These are phyloP conservation scores for Entomobrya proxima DNA, from an alignment of 2,888 invertebrate genomes.

Conservation along the genomic window DNA sequence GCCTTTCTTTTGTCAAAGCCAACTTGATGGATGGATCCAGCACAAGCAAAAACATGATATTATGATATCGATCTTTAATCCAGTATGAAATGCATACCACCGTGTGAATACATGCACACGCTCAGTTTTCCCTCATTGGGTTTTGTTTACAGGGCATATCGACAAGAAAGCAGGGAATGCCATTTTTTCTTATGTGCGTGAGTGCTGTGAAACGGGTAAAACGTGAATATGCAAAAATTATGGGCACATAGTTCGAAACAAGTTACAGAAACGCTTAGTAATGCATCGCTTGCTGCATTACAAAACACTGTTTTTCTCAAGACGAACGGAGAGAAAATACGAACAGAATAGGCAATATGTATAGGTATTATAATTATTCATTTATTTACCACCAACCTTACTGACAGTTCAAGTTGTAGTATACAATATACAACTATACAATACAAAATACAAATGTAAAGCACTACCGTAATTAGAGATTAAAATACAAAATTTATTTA, in stretches of 20 bases:
- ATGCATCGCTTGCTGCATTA: too few relatives aligned
- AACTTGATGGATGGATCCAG: conserved; percentile 49
- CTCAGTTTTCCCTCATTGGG: not conserved
- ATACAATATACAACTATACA: not conserved
- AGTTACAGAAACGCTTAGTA: too few relatives aligned
- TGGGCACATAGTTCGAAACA: too few relatives aligned
- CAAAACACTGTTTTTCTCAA: too few relatives aligned
- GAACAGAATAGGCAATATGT: too few relatives aligned
- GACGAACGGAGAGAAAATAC: too few relatives aligned
- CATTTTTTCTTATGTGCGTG: too few relatives aligned
- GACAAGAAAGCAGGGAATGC: too few relatives aligned
- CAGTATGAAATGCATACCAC: not conserved
- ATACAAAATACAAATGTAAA: conserved; percentile 28
- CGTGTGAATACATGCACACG: not conserved
- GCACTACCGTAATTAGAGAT: conserved; percentile 26
- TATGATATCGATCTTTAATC: conserved; percentile 58
- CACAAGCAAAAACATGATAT: conserved; percentile 35
- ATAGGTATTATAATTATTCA: too few relatives aligned
- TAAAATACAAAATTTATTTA: conserved; percentile 11
- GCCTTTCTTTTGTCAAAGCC: not conserved
- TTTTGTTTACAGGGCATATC: too few relatives aligned
- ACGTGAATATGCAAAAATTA: too few relatives aligned
- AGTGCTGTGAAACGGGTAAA: too few relatives aligned
- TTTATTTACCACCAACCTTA: conserved; percentile 20
- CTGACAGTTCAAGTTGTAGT: not conserved